These are phyloP conservation scores for Prionailurus bengalensis DNA, from an alignment of 2,113 vertebrate species.

Conservation along the genomic window DNA sequence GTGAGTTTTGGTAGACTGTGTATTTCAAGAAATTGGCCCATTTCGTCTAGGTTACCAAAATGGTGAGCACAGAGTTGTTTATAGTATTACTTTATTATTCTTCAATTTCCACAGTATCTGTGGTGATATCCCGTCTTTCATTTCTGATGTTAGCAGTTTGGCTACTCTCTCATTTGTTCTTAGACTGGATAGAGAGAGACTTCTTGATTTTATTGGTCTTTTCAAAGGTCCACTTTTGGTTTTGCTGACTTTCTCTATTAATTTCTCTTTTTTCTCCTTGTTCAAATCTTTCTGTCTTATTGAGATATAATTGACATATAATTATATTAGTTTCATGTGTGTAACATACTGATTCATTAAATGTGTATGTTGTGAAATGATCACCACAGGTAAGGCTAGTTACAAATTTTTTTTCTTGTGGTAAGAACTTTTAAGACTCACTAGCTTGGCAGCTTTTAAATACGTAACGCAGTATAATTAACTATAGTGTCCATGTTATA, in stretches of 20 bases:
- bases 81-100: neutral
- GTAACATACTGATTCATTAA: neutral
- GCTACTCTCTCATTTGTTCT: neutral
- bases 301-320: neutral
- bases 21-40: neutral
- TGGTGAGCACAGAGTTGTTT: neutral
- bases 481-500: neutral
- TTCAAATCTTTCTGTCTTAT: neutral
- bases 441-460: neutral
- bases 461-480: neutral
- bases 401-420: neutral
- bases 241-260: neutral
- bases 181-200: neutral
- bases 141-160: neutral
- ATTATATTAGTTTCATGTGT: too few relatives aligned
- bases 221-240: neutral
- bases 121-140: neutral
- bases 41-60: neutral
- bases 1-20: neutral
- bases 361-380: neutral
- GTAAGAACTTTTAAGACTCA: neutral
- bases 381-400: neutral
- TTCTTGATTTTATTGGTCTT: neutral
- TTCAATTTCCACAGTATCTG: neutral
- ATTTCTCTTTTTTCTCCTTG: neutral